phyloP scores from a whole-genome alignment of 2,113 vertebrate species.

The Spermophilus dauricus region DNA sequence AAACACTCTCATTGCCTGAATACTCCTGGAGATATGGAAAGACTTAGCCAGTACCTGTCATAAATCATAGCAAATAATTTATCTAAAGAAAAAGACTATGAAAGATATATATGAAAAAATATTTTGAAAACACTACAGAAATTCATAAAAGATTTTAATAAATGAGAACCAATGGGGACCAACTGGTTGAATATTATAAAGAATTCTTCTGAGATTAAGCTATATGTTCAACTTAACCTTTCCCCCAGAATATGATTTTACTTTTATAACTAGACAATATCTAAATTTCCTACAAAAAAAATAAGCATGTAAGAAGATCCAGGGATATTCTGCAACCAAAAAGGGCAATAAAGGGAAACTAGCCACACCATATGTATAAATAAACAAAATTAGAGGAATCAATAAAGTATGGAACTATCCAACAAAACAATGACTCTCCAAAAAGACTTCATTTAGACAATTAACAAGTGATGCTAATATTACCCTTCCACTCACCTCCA shows the following conservation, averaged over 20 bases:
- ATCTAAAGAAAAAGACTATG: neutral
- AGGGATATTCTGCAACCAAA: neutral
- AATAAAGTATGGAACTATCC: neutral
- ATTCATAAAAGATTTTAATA: constrained; percentile 16
- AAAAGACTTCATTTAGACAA: neutral
- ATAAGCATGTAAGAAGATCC: neutral
- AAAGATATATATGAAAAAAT: neutral
- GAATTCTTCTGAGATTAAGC: neutral
- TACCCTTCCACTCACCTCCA: neutral
- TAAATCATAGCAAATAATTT: neutral
- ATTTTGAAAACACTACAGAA: neutral
- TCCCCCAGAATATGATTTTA: neutral
- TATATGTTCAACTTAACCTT: neutral
- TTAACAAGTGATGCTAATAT: neutral
- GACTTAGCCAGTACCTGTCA: neutral
- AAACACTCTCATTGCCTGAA: neutral
- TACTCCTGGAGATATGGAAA: neutral
- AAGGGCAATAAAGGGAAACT: neutral
- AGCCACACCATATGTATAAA: neutral
- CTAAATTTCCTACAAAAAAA: constrained; percentile 7
- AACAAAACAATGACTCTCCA: neutral
- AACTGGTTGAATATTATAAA: neutral
- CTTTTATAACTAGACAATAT: neutral
- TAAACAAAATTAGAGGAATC: neutral
- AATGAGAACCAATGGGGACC: neutral